phyloP scores from a whole-genome alignment of 30 jellyfish, hydroid and myxozoan species.

The Catostylus mosaicus region DNA sequence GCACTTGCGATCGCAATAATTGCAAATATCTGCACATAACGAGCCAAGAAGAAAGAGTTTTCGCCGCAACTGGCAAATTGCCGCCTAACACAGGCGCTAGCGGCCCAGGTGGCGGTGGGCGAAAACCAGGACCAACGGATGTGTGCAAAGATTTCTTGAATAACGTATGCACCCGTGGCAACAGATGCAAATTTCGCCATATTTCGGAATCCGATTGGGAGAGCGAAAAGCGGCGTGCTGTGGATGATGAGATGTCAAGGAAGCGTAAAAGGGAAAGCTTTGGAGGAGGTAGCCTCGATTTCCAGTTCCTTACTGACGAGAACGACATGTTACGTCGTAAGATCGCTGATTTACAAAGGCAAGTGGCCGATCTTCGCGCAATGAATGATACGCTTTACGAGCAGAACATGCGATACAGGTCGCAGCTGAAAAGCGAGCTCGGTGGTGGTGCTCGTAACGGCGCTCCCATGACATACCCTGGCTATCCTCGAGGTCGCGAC shows the following conservation, averaged over 20 bases:
- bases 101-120: constrained; percentile 14
- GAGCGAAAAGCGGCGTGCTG: constrained; percentile 69
- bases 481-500: constrained; percentile 62
- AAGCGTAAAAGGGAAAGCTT: constrained; percentile 86
- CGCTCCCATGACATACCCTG: constrained; percentile 33
- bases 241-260: constrained; percentile 61
- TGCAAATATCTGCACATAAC: constrained; percentile 92
- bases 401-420: constrained; percentile 91
- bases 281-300: constrained; percentile 71
- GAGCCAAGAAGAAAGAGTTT: constrained; percentile 85
- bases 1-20: constrained; percentile 84
- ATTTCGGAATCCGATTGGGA: constrained; percentile 77
- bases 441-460: constrained; percentile 53
- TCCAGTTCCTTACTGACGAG: constrained; percentile 78
- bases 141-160: constrained; percentile 94
- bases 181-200: constrained; percentile 88
- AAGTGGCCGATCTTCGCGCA: constrained; percentile 92
- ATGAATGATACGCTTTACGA: constrained; percentile 97
- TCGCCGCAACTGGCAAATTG: constrained; percentile 73
- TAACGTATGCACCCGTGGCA: constrained; percentile 87
- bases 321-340: constrained; percentile 94
- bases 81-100: constrained; percentile 76
- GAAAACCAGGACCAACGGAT: constrained; percentile 36
- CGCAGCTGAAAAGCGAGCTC: constrained; percentile 75
- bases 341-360: constrained; percentile 95